These are phyloP conservation scores for Pyrocoelia pectoralis DNA, from an alignment of 2,888 invertebrate species.

Conservation along the genomic window DNA sequence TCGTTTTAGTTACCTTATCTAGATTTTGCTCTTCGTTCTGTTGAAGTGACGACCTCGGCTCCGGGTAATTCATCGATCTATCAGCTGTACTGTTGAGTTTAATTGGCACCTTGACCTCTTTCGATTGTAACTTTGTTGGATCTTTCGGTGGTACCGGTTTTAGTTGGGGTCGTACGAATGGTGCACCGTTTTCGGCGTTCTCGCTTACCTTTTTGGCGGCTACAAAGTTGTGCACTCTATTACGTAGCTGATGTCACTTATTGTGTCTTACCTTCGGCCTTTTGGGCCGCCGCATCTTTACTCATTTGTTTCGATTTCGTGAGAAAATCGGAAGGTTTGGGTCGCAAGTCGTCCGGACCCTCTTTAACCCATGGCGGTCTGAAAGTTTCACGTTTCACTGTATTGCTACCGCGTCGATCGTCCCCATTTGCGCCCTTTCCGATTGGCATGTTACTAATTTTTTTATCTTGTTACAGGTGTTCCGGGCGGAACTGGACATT, in stretches of 20 bases:
- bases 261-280: conserved; percentile 6
- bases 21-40: conserved; percentile 23
- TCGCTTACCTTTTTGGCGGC: conserved; percentile 5
- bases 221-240: no score
- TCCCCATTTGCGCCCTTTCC: conserved; percentile 64
- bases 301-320: conserved; percentile 26
- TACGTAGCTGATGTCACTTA: background rate
- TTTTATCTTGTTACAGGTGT: no score
- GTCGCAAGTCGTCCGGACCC: conserved; percentile 65
- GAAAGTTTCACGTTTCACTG: conserved; percentile 70
- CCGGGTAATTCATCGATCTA: conserved; percentile 41
- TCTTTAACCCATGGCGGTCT: conserved; percentile 81
- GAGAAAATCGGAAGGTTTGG: conserved; percentile 39
- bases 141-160: conserved; percentile 56
- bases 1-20: conserved; percentile 18
- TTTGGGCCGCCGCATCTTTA: conserved; percentile 18
- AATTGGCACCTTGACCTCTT: conserved; percentile 58
- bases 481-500: no score
- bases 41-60: conserved; percentile 28
- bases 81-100: conserved; percentile 56
- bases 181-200: no score
- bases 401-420: conserved; percentile 52
- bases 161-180: conserved; percentile 54
- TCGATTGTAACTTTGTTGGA: conserved; percentile 48
- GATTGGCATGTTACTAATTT: no score